phyloP scores from a whole-genome alignment of 2,113 vertebrate genomes.

The Protomyctophum bolini region DNA sequence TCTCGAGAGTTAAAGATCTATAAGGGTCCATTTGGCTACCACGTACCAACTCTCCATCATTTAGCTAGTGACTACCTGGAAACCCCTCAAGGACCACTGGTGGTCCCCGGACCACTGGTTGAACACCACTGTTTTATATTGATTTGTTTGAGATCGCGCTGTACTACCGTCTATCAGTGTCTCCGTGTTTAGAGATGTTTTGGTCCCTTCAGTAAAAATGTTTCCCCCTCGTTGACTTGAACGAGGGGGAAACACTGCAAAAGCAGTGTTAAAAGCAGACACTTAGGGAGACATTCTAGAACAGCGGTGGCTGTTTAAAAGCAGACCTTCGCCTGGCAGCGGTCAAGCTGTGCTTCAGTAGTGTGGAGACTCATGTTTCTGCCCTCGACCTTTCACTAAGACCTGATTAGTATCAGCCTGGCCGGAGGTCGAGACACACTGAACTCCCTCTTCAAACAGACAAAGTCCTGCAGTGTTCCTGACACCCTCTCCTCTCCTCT shows the following conservation, averaged over 20 bases:
- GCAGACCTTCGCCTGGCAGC: slow-evolving; percentile 3
- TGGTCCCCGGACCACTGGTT: no score
- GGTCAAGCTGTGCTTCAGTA: slow-evolving; percentile 21
- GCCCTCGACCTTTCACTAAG: slow-evolving; percentile 21
- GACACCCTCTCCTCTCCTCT: slow-evolving; percentile 36
- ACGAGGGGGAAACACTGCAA: neutral
- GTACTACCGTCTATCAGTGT: no score
- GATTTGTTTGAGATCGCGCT: no score
- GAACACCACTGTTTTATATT: no score
- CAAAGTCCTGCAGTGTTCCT: slow-evolving; percentile 41
- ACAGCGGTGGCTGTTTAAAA: slow-evolving; percentile 18
- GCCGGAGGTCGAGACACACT: slow-evolving; percentile 18
- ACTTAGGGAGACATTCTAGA: slow-evolving; percentile 25
- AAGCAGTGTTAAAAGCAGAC: slow-evolving; percentile 29
- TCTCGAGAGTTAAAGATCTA: no score
- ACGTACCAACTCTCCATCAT: no score
- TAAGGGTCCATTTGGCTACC: no score
- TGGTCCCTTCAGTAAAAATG: no score
- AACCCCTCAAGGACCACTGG: no score
- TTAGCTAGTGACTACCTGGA: no score
- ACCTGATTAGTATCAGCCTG: slow-evolving; percentile 44
- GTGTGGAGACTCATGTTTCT: slow-evolving; percentile 17
- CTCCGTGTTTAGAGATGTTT: no score
- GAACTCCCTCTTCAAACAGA: slow-evolving; percentile 9
- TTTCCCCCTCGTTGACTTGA: no score